Conservation (phyloP, 2,888 invertebrate genomes). For the Amitus sp. region DNA sequence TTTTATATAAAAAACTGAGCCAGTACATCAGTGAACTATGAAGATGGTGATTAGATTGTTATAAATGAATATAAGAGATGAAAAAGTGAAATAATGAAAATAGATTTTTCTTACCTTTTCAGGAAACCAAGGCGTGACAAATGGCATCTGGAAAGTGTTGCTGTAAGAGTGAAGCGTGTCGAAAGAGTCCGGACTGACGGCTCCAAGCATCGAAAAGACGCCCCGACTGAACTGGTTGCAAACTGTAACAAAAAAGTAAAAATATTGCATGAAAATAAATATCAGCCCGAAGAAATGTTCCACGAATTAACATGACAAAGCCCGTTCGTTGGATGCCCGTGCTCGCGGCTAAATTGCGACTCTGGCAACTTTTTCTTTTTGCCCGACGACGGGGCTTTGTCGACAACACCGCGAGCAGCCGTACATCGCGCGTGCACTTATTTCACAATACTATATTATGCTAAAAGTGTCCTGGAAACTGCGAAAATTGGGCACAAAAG, state of each 20-base stretch:
- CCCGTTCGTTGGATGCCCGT: constrained; percentile 18
- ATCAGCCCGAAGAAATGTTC: constrained; percentile 8
- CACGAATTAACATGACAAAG: constrained; percentile 45
- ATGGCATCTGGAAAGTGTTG: constrained; percentile 95
- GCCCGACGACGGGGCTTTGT: constrained; percentile 3
- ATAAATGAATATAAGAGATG: no score
- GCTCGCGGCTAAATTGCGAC: constrained; percentile 29
- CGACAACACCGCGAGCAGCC: constrained; percentile 1
- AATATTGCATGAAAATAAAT: constrained; percentile 10
- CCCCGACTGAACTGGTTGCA: constrained; percentile 91
- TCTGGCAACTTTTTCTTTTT: constrained; percentile 21
- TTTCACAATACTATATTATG: constrained; percentile 4
- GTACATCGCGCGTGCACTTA: constrained; percentile 6
- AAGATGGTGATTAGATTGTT: no score
- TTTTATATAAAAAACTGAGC: no score
- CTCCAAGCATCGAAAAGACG: constrained; percentile 89
- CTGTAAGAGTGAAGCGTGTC: constrained; percentile 94
- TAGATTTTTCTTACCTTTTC: constrained; percentile 85
- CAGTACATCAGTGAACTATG: no score
- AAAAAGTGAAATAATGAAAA: no score
- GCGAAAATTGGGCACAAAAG: constrained; percentile 2
- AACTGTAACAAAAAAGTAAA: constrained; percentile 1
- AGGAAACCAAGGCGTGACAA: constrained; percentile 93
- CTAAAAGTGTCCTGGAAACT: constrained; percentile 6
- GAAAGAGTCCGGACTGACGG: constrained; percentile 93